phyloP scores from a whole-genome alignment of 2,797 vertebrate genomes.

The Yasuhikotakia modesta region DNA sequence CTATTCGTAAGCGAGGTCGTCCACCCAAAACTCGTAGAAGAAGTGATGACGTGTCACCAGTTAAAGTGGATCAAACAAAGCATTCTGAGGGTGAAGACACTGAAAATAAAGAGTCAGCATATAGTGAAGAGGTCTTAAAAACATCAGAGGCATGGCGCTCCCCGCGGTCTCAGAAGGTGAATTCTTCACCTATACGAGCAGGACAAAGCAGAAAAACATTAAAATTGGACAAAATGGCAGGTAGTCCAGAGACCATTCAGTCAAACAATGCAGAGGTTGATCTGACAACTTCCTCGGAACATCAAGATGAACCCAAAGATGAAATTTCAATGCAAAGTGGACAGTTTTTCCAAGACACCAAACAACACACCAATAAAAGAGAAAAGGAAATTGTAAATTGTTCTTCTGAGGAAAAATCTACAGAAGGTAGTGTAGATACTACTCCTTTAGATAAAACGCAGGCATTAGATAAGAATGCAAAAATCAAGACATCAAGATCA shows the following conservation, averaged over 20 bases:
- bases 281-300: slow-evolving; percentile 61
- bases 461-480: slow-evolving; percentile 71
- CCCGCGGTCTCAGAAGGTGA: slow-evolving; percentile 85
- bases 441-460: slow-evolving; percentile 68
- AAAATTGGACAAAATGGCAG: slow-evolving; percentile 76
- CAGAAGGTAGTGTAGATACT: slow-evolving; percentile 73
- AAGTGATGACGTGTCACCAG: slow-evolving; percentile 80
- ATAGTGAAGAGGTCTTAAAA: slow-evolving; percentile 77
- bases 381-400: slow-evolving; percentile 72
- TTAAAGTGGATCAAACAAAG: slow-evolving; percentile 80
- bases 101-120: slow-evolving; percentile 78
- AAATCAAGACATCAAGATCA: slow-evolving; percentile 78
- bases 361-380: slow-evolving; percentile 58
- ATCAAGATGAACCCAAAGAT: slow-evolving; percentile 66
- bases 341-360: slow-evolving; percentile 74
- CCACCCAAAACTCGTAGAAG: slow-evolving; percentile 85
- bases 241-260: neutral
- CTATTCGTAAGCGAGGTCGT: slow-evolving; percentile 88
- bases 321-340: slow-evolving; percentile 65
- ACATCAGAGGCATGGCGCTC: slow-evolving; percentile 88
- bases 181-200: slow-evolving; percentile 68
- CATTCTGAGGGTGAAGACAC: slow-evolving; percentile 75
- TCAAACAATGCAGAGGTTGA: slow-evolving; percentile 64
- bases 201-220: slow-evolving; percentile 80
- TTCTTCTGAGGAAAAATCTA: slow-evolving; percentile 65